Evolutionary conservation across 2,888 invertebrate genomes (phyloP).

Genomic region (Gerosis bhagava): DNA sequence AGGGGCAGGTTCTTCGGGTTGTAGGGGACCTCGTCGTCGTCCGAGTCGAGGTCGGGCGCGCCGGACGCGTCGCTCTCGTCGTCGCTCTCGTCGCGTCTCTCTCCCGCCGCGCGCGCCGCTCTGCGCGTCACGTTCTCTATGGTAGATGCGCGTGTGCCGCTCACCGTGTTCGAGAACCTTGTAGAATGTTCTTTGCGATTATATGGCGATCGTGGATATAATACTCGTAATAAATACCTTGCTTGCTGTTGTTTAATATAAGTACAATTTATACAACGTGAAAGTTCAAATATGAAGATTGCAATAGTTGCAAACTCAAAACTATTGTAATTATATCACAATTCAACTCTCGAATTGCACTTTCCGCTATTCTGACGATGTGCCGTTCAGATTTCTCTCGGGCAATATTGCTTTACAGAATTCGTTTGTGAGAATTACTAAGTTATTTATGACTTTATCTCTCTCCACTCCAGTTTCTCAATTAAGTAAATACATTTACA

Average conservation of each 20-base stretch:
- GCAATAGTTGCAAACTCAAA: no score
- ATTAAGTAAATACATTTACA: no score
- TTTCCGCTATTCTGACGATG: slow-evolving; percentile 8
- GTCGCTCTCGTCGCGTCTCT: slow-evolving; percentile 95
- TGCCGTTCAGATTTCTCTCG: slow-evolving; percentile 16
- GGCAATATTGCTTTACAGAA: slow-evolving; percentile 4
- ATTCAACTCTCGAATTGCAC: slow-evolving; percentile 13
- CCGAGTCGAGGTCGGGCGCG: slow-evolving; percentile 94
- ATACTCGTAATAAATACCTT: no score
- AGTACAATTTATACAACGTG: no score
- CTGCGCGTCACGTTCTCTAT: slow-evolving; percentile 99
- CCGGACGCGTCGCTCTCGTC: slow-evolving; percentile 91
- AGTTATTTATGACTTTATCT: no score
- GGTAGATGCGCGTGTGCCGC: slow-evolving; percentile 93
- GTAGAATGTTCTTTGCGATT: no score
- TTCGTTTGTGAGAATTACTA: slow-evolving; percentile 1
- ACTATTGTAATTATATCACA: slow-evolving; percentile 14
- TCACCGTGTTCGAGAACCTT: slow-evolving; percentile 91
- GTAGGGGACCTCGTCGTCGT: slow-evolving; percentile 97
- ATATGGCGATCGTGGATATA: no score
- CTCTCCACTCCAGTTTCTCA: no score
- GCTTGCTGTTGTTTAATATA: no score
- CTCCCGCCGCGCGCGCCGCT: slow-evolving; percentile 97
- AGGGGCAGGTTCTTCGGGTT: slow-evolving; percentile 99
- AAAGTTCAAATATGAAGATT: no score